phyloP scores from a whole-genome alignment of 2,888 invertebrate species.

The Hyppa rectilinea region DNA sequence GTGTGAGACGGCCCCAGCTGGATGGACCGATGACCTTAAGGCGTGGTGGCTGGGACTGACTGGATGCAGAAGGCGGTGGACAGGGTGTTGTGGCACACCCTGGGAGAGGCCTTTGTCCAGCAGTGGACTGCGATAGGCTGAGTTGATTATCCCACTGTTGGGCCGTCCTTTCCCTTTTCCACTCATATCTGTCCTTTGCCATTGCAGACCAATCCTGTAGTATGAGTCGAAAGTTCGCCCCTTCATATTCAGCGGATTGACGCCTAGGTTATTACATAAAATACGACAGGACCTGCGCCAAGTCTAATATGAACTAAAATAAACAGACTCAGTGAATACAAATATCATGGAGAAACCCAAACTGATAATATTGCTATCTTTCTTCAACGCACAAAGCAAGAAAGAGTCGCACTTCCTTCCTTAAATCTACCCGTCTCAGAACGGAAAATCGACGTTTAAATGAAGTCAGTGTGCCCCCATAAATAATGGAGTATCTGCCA shows the following conservation, averaged over 20 bases:
- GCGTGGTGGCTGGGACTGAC: too few relatives aligned
- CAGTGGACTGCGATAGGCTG: too few relatives aligned
- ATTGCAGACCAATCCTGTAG: too few relatives aligned
- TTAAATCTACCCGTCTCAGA: constrained; percentile 21
- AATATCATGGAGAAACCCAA: constrained; percentile 4
- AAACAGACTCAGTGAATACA: constrained; percentile 16
- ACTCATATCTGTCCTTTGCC: neutral
- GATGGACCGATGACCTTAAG: too few relatives aligned
- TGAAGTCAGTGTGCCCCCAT: constrained; percentile 30
- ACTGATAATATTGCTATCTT: constrained; percentile 15
- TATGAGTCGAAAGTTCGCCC: neutral
- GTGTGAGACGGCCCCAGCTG: too few relatives aligned
- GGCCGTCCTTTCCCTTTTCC: neutral
- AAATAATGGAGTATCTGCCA: constrained; percentile 37
- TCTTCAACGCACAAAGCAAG: neutral
- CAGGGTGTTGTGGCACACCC: too few relatives aligned
- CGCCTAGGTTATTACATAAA: neutral
- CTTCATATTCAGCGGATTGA: neutral
- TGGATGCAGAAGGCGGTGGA: too few relatives aligned
- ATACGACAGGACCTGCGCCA: neutral
- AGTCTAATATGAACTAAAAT: constrained; percentile 1
- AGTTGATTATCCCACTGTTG: neutral
- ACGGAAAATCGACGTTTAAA: constrained; percentile 39
- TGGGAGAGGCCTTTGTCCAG: too few relatives aligned
- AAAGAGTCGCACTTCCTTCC: constrained; percentile 6